Conservation (phyloP, 2,113 vertebrate species). For the Podarcis raffonei region DNA sequence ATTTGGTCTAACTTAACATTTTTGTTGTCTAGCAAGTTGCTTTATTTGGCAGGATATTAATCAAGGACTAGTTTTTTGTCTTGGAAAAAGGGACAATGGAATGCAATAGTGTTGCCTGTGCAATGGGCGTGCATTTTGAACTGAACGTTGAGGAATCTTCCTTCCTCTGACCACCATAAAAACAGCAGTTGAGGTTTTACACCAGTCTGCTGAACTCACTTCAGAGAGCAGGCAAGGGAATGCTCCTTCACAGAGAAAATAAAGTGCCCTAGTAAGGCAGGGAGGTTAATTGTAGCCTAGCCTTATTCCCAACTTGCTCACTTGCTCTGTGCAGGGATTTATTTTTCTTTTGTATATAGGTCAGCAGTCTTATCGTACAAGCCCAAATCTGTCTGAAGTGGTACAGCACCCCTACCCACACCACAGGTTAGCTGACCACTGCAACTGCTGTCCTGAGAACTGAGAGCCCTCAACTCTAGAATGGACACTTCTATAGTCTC, state of each 20-base stretch:
- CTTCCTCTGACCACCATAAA: conserved; percentile 1
- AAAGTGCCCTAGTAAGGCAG: not conserved
- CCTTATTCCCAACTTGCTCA: not conserved
- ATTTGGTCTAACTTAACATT: not conserved
- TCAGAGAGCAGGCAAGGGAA: not conserved
- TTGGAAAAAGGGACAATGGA: conserved; percentile 41
- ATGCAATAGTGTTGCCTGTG: conserved; percentile 68
- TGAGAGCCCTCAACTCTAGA: not conserved
- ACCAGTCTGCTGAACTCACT: not conserved
- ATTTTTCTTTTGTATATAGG: not conserved
- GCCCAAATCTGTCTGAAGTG: not conserved
- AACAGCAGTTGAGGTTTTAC: not conserved
- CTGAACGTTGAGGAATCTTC: not conserved
- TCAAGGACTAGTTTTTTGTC: conserved; percentile 23
- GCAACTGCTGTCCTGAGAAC: not conserved
- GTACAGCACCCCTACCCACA: not conserved
- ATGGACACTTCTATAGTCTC: not conserved
- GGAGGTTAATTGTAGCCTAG: not conserved
- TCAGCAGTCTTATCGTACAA: not conserved
- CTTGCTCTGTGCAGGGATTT: not conserved
- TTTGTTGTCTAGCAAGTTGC: not conserved
- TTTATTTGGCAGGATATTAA: conserved; percentile 38
- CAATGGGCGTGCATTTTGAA: not conserved
- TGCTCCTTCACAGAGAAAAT: not conserved
- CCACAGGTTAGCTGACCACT: not conserved